Evolutionary conservation across 2,113 vertebrate species (phyloP), one percentile per base, ranked within the genome.

Genomic region (Hydrochoerus hydrochaeris): DNA sequence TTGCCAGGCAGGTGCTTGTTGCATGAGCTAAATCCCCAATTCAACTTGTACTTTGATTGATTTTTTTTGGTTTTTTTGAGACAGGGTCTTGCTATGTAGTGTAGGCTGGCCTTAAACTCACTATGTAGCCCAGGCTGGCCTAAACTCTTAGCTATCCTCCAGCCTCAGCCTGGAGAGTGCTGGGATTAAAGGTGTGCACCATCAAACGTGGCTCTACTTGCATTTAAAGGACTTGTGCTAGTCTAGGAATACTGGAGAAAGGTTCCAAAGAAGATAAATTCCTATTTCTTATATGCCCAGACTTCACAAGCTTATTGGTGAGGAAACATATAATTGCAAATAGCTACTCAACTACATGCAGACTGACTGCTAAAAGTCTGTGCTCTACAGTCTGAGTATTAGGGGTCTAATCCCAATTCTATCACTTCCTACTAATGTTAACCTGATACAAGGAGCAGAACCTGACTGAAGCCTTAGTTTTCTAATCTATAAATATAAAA

Each of bases 401-500:
- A 30, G 80, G 57, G 58, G 44, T 83, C 71, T n/a, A 35, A 83
- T 38, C 60, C 28, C 30, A 80, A 52, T 26, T 52, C 30, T 52
- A 49, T 4, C 41, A 85, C 49, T 85, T 58, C 73, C 24, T 57
- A 85, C 49, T 16, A 85, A 9, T 71, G 12, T 62, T 58, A 81
- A 83, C 22, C 54, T 71, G 83, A 85, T 54, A 52, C 38, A 96
- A 93, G n/a, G 57, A 17, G 17, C 32, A 77, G 41, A 91, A 58
- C 8, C 75, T 89, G 54, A 57, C 71, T 35, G 65, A 90, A 84
- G 52, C 17, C 30, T 92, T 41, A 10, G 30, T 96, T 90, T 75
- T 94, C 89, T 11, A 92, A 63, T 84, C 52, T 71, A 30, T 62
- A 88, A 85, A 44, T 85, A 13, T 62, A 87, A 89, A 94, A 87